phyloP scores from a whole-genome alignment of 2,797 vertebrate genomes.

The Lithobates pipiens region DNA sequence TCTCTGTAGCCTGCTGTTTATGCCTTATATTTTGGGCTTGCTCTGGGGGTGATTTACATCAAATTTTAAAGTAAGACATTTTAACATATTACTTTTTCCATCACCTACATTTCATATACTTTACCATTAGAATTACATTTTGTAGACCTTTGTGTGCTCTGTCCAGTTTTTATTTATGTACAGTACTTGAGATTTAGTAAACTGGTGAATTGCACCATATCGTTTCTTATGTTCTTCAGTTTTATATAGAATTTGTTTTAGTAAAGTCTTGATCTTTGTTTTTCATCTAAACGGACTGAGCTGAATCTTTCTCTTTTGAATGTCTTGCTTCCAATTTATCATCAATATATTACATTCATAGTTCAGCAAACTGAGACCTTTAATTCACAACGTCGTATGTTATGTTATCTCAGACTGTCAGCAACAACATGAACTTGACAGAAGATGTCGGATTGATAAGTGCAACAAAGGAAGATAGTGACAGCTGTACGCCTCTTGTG shows the following conservation, averaged over 20 bases:
- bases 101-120: too few relatives aligned
- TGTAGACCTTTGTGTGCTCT: too few relatives aligned
- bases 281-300: neutral
- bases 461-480: constrained; percentile 33
- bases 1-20: too few relatives aligned
- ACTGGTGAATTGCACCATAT: too few relatives aligned
- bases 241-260: neutral
- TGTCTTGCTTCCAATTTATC: constrained; percentile 58
- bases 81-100: too few relatives aligned
- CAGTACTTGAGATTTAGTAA: too few relatives aligned
- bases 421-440: constrained; percentile 47
- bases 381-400: constrained; percentile 52
- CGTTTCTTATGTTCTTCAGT: neutral
- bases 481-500: constrained; percentile 32
- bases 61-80: too few relatives aligned
- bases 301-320: neutral
- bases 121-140: too few relatives aligned
- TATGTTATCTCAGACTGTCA: constrained; percentile 52
- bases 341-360: constrained; percentile 51
- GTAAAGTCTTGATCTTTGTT: neutral
- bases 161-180: too few relatives aligned
- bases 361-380: constrained; percentile 55
- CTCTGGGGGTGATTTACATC: too few relatives aligned
- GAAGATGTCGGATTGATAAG: constrained; percentile 53
- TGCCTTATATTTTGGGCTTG: too few relatives aligned